Conservation (phyloP, 2,888 invertebrate genomes). For the Thymelicus acteon region DNA sequence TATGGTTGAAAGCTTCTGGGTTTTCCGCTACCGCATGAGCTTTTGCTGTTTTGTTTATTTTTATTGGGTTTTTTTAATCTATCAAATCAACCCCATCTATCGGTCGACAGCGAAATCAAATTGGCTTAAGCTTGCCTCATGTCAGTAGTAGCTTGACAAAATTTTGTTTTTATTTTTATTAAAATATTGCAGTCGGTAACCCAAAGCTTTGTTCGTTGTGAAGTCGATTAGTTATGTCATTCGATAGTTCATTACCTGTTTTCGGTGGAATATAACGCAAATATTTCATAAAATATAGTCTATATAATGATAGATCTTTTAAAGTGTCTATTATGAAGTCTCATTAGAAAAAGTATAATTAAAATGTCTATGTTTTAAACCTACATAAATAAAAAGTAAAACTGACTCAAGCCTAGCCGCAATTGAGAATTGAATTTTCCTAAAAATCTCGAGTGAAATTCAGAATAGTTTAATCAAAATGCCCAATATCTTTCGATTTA, state of each 20-base stretch:
- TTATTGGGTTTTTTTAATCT: constrained; percentile 46
- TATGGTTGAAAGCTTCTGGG: constrained; percentile 79
- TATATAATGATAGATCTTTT: too few species aligned
- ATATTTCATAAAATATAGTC: neutral
- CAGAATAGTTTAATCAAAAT: too few species aligned
- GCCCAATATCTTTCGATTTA: too few species aligned
- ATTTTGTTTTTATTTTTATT: constrained; percentile 8
- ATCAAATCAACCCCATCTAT: constrained; percentile 35
- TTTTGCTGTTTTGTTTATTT: constrained; percentile 51
- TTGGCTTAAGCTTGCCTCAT: constrained; percentile 26
- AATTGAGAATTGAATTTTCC: too few species aligned
- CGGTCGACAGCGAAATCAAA: constrained; percentile 17
- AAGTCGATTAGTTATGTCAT: neutral
- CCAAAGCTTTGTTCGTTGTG: constrained; percentile 60
- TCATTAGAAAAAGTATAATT: too few species aligned
- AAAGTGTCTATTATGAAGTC: too few species aligned
- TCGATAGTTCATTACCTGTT: neutral
- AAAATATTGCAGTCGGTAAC: constrained; percentile 60
- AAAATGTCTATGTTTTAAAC: too few species aligned
- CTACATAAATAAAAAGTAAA: too few species aligned
- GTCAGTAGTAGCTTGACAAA: constrained; percentile 15
- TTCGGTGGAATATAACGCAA: constrained; percentile 5
- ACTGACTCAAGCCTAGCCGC: too few species aligned
- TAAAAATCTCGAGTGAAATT: too few species aligned
- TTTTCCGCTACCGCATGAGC: constrained; percentile 72